Evolutionary conservation across 1,140 invertebrate species (phyloP).

Genomic region (Fopius arisanus): DNA sequence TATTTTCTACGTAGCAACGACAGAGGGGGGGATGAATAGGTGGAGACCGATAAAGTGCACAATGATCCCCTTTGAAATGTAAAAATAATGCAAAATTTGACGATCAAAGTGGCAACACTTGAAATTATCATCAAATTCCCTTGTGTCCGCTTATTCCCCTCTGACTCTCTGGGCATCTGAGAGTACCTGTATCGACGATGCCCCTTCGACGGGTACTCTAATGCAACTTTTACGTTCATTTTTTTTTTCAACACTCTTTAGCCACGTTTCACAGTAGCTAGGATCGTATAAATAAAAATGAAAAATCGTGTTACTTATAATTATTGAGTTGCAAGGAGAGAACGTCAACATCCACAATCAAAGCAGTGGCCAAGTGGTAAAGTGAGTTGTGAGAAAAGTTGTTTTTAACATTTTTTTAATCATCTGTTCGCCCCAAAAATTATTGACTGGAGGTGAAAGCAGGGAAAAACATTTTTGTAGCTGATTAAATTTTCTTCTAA

Average conservation of each 20-base stretch:
- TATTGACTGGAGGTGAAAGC: no score
- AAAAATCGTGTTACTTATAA: constrained; percentile 21
- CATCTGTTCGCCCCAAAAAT: no score
- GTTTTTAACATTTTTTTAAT: no score
- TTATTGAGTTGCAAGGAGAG: neutral
- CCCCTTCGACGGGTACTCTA: constrained; percentile 54
- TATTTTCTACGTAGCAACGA: constrained; percentile 22
- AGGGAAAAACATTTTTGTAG: no score
- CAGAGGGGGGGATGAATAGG: neutral
- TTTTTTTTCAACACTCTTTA: neutral
- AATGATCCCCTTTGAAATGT: neutral
- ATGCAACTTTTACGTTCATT: constrained; percentile 18
- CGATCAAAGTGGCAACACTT: neutral
- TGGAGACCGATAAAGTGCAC: neutral
- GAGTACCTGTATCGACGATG: constrained; percentile 53
- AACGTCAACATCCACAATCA: neutral
- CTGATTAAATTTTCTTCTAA: no score
- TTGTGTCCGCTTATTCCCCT: neutral
- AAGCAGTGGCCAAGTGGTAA: no score
- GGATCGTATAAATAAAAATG: neutral
- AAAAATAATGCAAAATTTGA: neutral
- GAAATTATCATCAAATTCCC: neutral
- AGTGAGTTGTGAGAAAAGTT: no score
- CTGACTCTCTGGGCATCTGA: constrained; percentile 15
- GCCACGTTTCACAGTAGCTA: constrained; percentile 1